phyloP scores from a whole-genome alignment of 1,140 invertebrate species.

The Adoxophyes honmai region DNA sequence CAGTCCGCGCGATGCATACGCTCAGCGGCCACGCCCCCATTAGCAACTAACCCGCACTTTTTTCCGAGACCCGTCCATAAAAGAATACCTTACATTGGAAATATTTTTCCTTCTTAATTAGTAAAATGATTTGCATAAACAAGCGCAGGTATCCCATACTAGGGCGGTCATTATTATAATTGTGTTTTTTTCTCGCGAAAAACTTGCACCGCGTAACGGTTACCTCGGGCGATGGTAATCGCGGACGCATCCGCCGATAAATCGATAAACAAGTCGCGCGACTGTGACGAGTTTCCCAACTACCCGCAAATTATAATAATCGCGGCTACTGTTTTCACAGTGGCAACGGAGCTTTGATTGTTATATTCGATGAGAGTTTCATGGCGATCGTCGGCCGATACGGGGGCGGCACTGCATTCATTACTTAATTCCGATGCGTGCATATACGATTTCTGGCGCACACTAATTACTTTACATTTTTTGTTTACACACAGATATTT shows the following conservation, averaged over 20 bases:
- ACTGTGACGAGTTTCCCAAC: slow-evolving; percentile 50
- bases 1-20: slow-evolving; percentile 38
- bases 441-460: slow-evolving; percentile 66
- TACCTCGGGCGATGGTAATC: slow-evolving; percentile 51
- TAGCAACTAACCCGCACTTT: slow-evolving; percentile 34
- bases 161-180: slow-evolving; percentile 70
- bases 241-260: slow-evolving; percentile 58
- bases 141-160: slow-evolving; percentile 62
- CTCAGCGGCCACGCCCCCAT: slow-evolving; percentile 39
- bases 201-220: slow-evolving; percentile 60
- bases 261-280: slow-evolving; percentile 60
- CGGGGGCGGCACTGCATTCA: slow-evolving; percentile 47
- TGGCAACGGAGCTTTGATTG: slow-evolving; percentile 48
- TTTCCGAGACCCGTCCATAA: slow-evolving; percentile 33
- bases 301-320: slow-evolving; percentile 52
- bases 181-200: slow-evolving; percentile 64
- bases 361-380: slow-evolving; percentile 50
- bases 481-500: slow-evolving; percentile 54
- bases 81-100: slow-evolving; percentile 59
- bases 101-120: slow-evolving; percentile 68
- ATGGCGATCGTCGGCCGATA: slow-evolving; percentile 66
- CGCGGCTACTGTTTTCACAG: slow-evolving; percentile 55
- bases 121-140: slow-evolving; percentile 65
- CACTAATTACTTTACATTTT: slow-evolving; percentile 61
- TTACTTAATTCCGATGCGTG: slow-evolving; percentile 72